Base-by-base conservation (phyloP, 2,888 invertebrate genomes). In the Drosophila birchii region DNA sequence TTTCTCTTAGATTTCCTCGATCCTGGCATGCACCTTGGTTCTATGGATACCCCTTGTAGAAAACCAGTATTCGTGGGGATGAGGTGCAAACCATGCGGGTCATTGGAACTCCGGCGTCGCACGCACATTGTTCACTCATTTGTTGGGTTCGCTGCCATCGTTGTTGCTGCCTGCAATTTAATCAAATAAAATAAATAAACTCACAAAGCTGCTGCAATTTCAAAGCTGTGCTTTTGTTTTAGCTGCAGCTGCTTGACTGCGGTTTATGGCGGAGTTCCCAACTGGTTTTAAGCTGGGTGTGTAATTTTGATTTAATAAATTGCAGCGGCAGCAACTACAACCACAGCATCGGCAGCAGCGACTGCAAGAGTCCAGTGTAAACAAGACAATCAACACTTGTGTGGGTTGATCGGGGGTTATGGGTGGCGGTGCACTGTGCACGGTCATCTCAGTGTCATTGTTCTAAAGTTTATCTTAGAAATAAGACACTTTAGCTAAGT, bases 31-130 rank as follows among this genome's bases (percentile, higher is more conserved):
- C 57, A 9, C 18, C 3, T 3, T n/a, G 14, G 29, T 41, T 67
- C 44, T 68, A 29, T 6, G 26, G 11, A 29, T 41, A 56, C 47
- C 47, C 26, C 56, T 34, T 26, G 12, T n/a, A 6, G 14, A 44
- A 79, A 79, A 80, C 80, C 69, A 44, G 78, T 63, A 53, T 41
- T 41, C 32, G 12, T 20, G 23, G 51, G 26, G 55, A 18, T 20
- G 51, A 34, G 34, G 59, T 54, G 58, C 32, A 34, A 54, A 63
- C 39, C 63, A 89, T 90, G 80, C 86, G 84, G 89, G 87, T 87
- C 90, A 87, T 85, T 87, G 90, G 90, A 79, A 81, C 89, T 80
- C 80, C 69, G 75, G 74, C 79, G 87, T 90, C 90, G 86, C 87
- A 87, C 90, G 89, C 90, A 89, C 85, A 90, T 64, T 74, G 69